Percentiles rank a stretch among this genome's conserved stretches.
phyloP scores from a whole-genome alignment of 1,140 invertebrate genomes.

The Temnothorax nylanderi region DNA sequence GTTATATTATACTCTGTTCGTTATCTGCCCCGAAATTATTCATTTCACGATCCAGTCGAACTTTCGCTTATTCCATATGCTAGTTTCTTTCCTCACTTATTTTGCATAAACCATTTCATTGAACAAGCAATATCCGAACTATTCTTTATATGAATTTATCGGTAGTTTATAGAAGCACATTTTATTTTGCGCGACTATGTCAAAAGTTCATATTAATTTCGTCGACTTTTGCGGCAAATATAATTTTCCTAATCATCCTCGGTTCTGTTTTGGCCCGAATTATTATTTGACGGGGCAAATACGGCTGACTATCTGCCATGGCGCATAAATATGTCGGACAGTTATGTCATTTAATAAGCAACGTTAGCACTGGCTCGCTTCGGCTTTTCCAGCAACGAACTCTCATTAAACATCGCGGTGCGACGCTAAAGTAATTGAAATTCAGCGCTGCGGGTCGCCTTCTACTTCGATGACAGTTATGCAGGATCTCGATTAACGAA shows the following conservation, averaged over 20 bases:
- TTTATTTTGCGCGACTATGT: neutral
- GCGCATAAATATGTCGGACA: constrained; percentile 26
- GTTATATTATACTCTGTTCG: neutral
- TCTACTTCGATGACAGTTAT: constrained; percentile 62
- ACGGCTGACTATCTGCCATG: constrained; percentile 18
- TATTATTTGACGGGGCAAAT: constrained; percentile 21
- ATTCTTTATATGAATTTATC: neutral
- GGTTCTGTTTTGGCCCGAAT: constrained; percentile 3
- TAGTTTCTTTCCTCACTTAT: neutral
- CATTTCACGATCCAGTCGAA: constrained; percentile 1
- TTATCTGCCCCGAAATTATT: constrained; percentile 1
- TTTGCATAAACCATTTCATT: neutral
- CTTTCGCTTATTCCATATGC: neutral
- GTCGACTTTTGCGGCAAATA: neutral
- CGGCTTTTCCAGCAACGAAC: constrained; percentile 40
- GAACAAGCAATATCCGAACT: neutral
- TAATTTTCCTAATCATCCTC: neutral
- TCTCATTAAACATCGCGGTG: constrained; percentile 51
- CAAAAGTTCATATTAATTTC: neutral
- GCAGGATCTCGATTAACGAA: constrained; percentile 62
- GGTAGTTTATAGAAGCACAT: neutral
- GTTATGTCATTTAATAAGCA: constrained; percentile 27
- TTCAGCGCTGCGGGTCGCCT: constrained; percentile 42
- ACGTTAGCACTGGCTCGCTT: constrained; percentile 25
- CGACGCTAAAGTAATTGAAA: constrained; percentile 63